These are phyloP conservation scores for Australoheros scitulus DNA, from an alignment of 2,113 vertebrate species.

Conservation along the genomic window DNA sequence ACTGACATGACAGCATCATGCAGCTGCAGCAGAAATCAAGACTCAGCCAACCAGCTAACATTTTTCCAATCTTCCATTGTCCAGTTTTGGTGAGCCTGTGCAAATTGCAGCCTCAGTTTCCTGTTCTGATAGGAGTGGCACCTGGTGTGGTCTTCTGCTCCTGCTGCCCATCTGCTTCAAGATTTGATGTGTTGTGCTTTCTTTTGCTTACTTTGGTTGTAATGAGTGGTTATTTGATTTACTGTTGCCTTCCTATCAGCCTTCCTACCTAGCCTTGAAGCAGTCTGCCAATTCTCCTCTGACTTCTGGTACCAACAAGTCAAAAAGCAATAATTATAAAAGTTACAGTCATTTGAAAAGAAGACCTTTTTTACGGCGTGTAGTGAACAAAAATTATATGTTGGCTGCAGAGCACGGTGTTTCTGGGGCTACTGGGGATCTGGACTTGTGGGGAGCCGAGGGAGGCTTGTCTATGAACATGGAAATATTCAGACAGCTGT, in stretches of 20 bases:
- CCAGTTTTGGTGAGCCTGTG: background rate
- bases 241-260: background rate
- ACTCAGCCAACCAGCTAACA: background rate
- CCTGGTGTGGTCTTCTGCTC: background rate
- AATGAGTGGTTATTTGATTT: background rate
- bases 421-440: slow-evolving; percentile 1
- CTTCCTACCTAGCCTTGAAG: background rate
- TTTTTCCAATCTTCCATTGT: background rate
- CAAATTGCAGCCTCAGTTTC: background rate
- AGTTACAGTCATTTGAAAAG: background rate
- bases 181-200: background rate
- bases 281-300: background rate
- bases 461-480: slow-evolving; percentile 14
- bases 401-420: background rate
- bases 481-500: background rate
- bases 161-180: background rate
- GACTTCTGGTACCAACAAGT: background rate
- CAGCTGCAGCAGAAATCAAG: background rate
- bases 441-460: slow-evolving; percentile 14
- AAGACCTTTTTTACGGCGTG: slow-evolving; percentile 35
- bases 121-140: background rate
- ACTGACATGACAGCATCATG: no score
- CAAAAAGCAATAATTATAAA: background rate
- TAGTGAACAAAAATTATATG: slow-evolving; percentile 64
- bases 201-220: background rate